Evolutionary conservation across 64 coral and sea anemone genomes (phyloP).

Genomic region (Actinia tenebrosa): DNA sequence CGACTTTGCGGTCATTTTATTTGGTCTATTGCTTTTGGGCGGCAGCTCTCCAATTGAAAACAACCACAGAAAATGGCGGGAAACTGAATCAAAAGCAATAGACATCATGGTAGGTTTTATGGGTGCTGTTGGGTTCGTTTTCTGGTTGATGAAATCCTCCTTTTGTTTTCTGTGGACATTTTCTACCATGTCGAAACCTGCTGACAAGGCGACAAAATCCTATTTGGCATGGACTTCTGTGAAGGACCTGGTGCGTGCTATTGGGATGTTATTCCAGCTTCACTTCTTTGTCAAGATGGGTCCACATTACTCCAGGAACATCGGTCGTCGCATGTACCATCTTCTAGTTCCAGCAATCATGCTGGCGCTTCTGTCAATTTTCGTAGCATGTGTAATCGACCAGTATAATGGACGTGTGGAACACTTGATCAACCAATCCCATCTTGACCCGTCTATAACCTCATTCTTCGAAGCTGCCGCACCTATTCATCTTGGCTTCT

Average conservation of each 20-base stretch:
- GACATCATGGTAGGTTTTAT: constrained; percentile 85
- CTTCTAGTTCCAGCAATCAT: constrained; percentile 64
- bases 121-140: constrained; percentile 57
- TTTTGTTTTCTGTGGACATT: constrained; percentile 47
- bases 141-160: constrained; percentile 71
- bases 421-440: constrained; percentile 29
- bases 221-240: constrained; percentile 64
- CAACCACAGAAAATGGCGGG: constrained; percentile 49
- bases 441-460: constrained; percentile 32
- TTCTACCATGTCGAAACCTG: neutral
- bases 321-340: constrained; percentile 27
- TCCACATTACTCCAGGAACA: constrained; percentile 35
- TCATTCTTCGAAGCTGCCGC: constrained; percentile 53
- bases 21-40: constrained; percentile 44
- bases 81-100: constrained; percentile 82
- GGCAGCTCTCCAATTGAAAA: neutral
- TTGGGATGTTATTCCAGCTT: constrained; percentile 69
- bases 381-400: constrained; percentile 62
- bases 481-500: constrained; percentile 76
- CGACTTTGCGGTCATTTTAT: constrained; percentile 40
- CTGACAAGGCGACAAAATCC: neutral
- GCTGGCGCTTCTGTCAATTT: constrained; percentile 58
- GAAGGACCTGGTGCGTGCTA: constrained; percentile 42
- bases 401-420: constrained; percentile 71
- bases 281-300: constrained; percentile 88